A percentile compares a stretch with the other conserved stretches of the same genome.
Evolutionary conservation across 2,797 vertebrate genomes (phyloP).

Genomic region (Brotogeris chrysoptera): DNA sequence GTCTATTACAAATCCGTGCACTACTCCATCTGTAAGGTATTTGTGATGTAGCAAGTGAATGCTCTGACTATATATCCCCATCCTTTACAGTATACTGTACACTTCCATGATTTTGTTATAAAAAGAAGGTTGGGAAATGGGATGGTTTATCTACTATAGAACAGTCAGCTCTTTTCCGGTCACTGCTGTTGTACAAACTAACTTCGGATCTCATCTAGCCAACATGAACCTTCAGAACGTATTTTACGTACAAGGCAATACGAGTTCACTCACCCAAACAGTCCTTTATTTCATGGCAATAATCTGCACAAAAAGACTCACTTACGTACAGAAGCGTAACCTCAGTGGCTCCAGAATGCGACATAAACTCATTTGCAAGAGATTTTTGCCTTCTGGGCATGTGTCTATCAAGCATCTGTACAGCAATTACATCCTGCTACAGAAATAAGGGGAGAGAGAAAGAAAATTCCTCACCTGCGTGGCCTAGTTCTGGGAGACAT

Average conservation of each 20-base stretch:
- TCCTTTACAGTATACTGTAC: background rate
- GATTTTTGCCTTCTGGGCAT: background rate
- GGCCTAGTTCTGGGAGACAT: slow-evolving; percentile 97
- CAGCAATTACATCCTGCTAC: background rate
- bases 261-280: background rate
- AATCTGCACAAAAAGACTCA: background rate
- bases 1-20: background rate
- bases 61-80: background rate
- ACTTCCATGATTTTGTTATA: background rate
- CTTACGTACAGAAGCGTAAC: background rate
- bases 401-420: background rate
- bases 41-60: background rate
- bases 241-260: background rate
- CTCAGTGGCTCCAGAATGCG: background rate
- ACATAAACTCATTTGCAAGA: background rate
- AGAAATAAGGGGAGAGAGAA: background rate
- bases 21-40: background rate
- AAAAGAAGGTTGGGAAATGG: background rate
- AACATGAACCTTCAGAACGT: background rate
- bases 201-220: background rate
- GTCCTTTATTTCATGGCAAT: background rate
- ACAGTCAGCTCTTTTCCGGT: background rate
- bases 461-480: slow-evolving; percentile 84
- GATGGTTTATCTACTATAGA: background rate
- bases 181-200: background rate